phyloP scores from a whole-genome alignment of 2,888 invertebrate species.

The Acleris laterana region DNA sequence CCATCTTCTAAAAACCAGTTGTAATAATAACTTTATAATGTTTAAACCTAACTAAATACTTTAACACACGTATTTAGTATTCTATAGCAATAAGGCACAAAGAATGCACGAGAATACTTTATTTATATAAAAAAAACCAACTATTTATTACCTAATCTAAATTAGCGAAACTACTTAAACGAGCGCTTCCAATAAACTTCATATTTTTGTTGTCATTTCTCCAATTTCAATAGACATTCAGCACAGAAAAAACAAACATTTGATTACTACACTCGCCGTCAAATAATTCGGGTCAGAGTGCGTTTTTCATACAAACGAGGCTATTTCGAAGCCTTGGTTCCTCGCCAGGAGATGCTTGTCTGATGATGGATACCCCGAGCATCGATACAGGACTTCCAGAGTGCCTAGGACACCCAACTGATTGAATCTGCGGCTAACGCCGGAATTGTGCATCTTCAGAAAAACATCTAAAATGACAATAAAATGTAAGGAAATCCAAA shows the following conservation, averaged over 20 bases:
- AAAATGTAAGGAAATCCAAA: no score
- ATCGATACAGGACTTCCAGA: no score
- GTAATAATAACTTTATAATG: neutral
- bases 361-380: no score
- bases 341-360: no score
- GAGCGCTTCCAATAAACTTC: neutral
- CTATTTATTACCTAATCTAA: neutral
- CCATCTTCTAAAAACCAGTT: neutral
- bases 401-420: no score
- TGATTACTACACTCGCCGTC: no score
- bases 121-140: constrained; percentile 17
- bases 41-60: neutral
- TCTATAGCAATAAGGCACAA: constrained; percentile 69
- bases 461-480: no score
- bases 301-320: no score
- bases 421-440: no score
- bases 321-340: no score
- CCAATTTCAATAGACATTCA: neutral
- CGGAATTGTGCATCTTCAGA: no score
- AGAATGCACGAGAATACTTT: constrained; percentile 71
- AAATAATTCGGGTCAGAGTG: no score
- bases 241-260: neutral
- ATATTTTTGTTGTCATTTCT: neutral
- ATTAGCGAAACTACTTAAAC: neutral
- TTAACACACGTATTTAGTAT: neutral